Percentiles rank a stretch among this genome's conserved stretches.
These are phyloP conservation scores for Sebastes alutus DNA, from an alignment of 2,797 vertebrate genomes.

Conservation along the genomic window DNA sequence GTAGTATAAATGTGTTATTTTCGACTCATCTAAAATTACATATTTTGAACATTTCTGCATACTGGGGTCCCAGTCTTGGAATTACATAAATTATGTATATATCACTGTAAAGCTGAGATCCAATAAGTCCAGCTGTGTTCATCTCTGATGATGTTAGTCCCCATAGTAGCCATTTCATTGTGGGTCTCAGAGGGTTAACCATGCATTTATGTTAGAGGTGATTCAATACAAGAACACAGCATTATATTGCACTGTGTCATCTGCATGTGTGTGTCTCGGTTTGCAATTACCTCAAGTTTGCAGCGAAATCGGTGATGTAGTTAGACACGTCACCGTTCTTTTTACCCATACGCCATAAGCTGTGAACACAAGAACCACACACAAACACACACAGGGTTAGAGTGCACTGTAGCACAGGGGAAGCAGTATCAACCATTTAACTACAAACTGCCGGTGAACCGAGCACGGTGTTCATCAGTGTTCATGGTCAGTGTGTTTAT, in stretches of 20 bases:
- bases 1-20: too few species aligned
- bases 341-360: conserved; percentile 85
- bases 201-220: background rate
- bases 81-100: too few species aligned
- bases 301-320: conserved; percentile 87
- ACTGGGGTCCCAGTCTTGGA: too few species aligned
- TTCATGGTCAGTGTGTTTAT: conserved; percentile 10
- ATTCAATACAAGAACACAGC: background rate
- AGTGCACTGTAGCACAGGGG: conserved; percentile 50
- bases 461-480: conserved; percentile 1
- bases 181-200: background rate
- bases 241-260: background rate
- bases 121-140: too few species aligned
- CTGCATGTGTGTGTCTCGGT: conserved; percentile 11
- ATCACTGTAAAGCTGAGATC: too few species aligned
- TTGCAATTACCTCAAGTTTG: conserved; percentile 85
- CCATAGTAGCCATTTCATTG: too few species aligned
- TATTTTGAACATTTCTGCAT: too few species aligned
- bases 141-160: too few species aligned
- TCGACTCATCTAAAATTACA: too few species aligned
- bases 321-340: conserved; percentile 87
- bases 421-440: conserved; percentile 45
- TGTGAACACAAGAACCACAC: conserved; percentile 80
- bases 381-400: conserved; percentile 71
- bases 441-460: conserved; percentile 72